Conservation (phyloP, 2,888 invertebrate species). For the Nasonia oneida region DNA sequence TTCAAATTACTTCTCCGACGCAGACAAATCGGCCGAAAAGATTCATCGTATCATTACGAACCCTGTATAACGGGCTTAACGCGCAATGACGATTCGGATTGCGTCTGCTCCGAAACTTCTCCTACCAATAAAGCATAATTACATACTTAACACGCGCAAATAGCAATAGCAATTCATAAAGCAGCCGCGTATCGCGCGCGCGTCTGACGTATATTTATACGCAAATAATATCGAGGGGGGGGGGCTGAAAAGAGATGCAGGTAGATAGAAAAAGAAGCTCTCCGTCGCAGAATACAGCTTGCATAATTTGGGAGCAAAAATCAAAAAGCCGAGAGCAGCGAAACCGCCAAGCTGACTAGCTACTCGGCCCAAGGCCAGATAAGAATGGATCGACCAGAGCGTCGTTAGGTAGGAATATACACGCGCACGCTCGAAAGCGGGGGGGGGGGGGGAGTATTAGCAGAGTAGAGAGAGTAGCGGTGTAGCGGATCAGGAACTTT, state of each 20-base stretch:
- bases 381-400: conserved; percentile 73
- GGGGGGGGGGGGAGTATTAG: no score
- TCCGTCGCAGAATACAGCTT: neutral
- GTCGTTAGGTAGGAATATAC: neutral
- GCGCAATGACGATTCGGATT: neutral
- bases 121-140: neutral
- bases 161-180: neutral
- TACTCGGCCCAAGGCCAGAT: conserved; percentile 72
- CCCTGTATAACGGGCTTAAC: no score
- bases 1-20: no score
- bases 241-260: neutral
- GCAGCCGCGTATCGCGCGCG: neutral
- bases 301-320: neutral
- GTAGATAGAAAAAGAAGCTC: neutral
- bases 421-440: neutral
- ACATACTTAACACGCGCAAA: neutral
- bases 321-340: neutral
- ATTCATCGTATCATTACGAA: no score
- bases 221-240: neutral
- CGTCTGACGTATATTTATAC: no score
- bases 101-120: neutral
- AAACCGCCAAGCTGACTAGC: conserved; percentile 5
- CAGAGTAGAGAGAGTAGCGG: no score
- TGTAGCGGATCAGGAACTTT: neutral
- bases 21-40: no score